Conservation (phyloP, 2,888 invertebrate genomes). For the Ptychoptera contaminata region DNA sequence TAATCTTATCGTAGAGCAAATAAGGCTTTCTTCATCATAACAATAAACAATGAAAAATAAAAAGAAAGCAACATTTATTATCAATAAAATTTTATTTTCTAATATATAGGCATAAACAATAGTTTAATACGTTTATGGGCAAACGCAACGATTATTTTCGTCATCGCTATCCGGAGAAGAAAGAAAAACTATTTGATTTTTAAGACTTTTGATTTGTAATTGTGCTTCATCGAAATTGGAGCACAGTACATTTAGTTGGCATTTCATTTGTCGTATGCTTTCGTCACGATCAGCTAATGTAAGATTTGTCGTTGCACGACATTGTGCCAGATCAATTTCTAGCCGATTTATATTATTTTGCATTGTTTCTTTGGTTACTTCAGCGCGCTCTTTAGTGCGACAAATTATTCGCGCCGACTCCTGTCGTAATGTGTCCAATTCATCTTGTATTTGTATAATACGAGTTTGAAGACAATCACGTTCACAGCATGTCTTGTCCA, state of each 20-base stretch:
- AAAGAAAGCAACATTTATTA: too few species aligned
- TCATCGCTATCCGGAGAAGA: too few species aligned
- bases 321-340: conserved; percentile 24
- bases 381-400: conserved; percentile 24
- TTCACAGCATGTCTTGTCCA: background rate
- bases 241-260: conserved; percentile 23
- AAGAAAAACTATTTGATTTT: conserved; percentile 19
- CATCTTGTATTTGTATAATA: conserved; percentile 16
- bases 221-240: conserved; percentile 28
- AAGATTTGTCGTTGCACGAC: conserved; percentile 23
- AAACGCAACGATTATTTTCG: too few species aligned
- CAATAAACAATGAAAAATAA: too few species aligned
- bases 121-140: too few species aligned
- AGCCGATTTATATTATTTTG: conserved; percentile 25
- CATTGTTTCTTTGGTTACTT: conserved; percentile 22
- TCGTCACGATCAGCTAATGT: conserved; percentile 26
- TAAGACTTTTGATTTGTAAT: conserved; percentile 25
- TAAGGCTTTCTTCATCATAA: too few species aligned
- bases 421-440: conserved; percentile 19
- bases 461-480: conserved; percentile 23
- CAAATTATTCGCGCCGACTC: conserved; percentile 20
- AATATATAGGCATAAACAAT: too few species aligned
- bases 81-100: too few species aligned
- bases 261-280: conserved; percentile 24
- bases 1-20: too few species aligned